Percentiles rank a stretch among this genome's conserved stretches.
These are phyloP conservation scores for Bathybates hornii DNA, from an alignment of 2,113 vertebrate genomes.

Conservation along the genomic window DNA sequence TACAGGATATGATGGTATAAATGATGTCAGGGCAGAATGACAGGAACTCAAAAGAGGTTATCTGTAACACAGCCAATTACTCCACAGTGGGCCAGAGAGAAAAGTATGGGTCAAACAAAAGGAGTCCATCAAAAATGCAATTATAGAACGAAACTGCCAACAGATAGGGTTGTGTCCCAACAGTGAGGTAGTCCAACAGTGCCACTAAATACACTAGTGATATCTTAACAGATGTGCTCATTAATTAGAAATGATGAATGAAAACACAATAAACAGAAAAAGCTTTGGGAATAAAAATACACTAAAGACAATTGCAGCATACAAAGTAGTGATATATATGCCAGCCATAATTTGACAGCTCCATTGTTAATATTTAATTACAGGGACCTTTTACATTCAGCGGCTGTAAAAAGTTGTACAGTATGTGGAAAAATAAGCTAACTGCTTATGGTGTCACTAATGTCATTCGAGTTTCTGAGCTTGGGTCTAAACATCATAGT, in stretches of 20 bases:
- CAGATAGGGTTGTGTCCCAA: conserved; percentile 9
- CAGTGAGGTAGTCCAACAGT: neutral
- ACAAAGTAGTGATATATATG: neutral
- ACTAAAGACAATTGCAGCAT: neutral
- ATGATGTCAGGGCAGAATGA: conserved; percentile 58
- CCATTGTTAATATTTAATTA: neutral
- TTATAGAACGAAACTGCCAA: conserved; percentile 32
- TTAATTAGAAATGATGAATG: neutral
- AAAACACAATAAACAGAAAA: neutral
- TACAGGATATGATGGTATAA: conserved; percentile 24
- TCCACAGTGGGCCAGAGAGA: conserved; percentile 33
- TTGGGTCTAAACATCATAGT: neutral
- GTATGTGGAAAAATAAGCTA: neutral
- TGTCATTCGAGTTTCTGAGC: neutral
- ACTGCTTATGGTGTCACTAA: neutral
- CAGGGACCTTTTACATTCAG: neutral
- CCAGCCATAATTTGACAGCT: neutral
- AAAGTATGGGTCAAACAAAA: conserved; percentile 49
- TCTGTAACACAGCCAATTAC: conserved; percentile 66
- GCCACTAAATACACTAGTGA: neutral
- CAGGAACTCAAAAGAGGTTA: conserved; percentile 44
- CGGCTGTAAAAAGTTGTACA: neutral
- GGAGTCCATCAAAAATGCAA: conserved; percentile 49
- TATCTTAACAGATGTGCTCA: neutral
- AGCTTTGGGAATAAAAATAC: neutral